phyloP scores from a whole-genome alignment of 2,113 vertebrate genomes.

The Sorex fumeus region DNA sequence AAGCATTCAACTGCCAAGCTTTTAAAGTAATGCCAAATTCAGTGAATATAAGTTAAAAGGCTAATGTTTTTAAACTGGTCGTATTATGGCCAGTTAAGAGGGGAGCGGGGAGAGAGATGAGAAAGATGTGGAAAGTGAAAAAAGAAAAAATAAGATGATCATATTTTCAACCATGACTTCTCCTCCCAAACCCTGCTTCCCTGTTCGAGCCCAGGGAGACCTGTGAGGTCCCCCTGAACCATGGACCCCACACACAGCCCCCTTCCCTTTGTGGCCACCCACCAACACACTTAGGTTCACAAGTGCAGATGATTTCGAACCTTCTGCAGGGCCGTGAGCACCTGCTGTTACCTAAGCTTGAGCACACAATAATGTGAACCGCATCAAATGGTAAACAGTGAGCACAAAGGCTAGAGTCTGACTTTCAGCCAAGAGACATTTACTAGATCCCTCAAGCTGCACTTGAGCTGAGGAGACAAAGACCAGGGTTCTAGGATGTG shows the following conservation, averaged over 20 bases:
- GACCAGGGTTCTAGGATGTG: not conserved
- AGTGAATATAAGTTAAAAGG: constrained; percentile 48
- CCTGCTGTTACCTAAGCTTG: not conserved
- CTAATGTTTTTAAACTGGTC: constrained; percentile 25
- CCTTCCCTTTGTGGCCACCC: not conserved
- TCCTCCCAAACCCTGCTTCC: not conserved
- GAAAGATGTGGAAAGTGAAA: not conserved
- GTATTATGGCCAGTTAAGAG: not conserved
- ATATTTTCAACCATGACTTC: not conserved
- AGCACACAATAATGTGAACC: not conserved
- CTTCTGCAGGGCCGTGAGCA: not conserved
- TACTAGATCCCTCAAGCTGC: not conserved
- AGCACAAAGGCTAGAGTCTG: not conserved
- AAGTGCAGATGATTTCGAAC: not conserved
- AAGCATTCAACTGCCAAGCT: not conserved
- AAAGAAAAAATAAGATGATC: not conserved
- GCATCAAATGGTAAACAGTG: not conserved
- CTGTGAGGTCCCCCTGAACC: not conserved
- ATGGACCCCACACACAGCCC: not conserved
- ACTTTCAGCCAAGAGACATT: not conserved
- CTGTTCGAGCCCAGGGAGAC: not conserved
- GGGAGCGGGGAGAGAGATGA: not conserved
- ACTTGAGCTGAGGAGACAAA: not conserved
- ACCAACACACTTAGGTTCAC: too few relatives aligned
- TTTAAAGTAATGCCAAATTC: constrained; percentile 68